phyloP scores from a whole-genome alignment of 23 tunicate genomes.

The Phallusia fumigata region DNA sequence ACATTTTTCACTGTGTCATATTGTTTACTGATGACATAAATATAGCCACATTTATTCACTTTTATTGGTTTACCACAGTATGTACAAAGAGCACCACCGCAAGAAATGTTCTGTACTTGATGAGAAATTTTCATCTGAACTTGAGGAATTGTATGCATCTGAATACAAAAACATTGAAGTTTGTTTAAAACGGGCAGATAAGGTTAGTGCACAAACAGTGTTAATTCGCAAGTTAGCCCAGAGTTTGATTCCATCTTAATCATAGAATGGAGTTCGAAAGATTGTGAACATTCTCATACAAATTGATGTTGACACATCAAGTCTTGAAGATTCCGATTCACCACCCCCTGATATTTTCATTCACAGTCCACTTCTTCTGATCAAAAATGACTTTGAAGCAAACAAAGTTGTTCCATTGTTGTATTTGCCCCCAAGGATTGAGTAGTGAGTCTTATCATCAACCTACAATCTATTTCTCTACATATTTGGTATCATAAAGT shows the following conservation, averaged over 20 bases:
- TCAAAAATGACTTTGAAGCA: slow-evolving; percentile 41
- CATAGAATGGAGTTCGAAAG: slow-evolving; percentile 24
- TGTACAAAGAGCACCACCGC: slow-evolving; percentile 74
- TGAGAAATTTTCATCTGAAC: slow-evolving; percentile 35
- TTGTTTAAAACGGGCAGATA: slow-evolving; percentile 40
- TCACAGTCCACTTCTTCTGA: slow-evolving; percentile 58
- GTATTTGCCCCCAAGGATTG: slow-evolving; percentile 61
- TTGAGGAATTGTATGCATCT: slow-evolving; percentile 38
- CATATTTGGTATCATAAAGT: neutral
- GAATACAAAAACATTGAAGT: slow-evolving; percentile 41
- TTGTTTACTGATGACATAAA: no score
- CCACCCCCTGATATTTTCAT: slow-evolving; percentile 55
- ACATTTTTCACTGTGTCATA: no score
- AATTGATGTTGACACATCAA: slow-evolving; percentile 20
- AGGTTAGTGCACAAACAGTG: neutral
- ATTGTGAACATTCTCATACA: slow-evolving; percentile 43
- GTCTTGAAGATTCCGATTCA: slow-evolving; percentile 19
- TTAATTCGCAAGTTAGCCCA: no score
- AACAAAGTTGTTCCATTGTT: slow-evolving; percentile 51
- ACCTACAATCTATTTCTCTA: neutral
- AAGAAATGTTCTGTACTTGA: slow-evolving; percentile 32
- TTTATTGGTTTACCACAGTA: neutral
- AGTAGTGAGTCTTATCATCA: slow-evolving; percentile 41
- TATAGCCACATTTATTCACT: no score
- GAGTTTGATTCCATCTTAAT: no score